phyloP scores from a whole-genome alignment of 1,140 invertebrate species.

The Cotesia chilonis region DNA sequence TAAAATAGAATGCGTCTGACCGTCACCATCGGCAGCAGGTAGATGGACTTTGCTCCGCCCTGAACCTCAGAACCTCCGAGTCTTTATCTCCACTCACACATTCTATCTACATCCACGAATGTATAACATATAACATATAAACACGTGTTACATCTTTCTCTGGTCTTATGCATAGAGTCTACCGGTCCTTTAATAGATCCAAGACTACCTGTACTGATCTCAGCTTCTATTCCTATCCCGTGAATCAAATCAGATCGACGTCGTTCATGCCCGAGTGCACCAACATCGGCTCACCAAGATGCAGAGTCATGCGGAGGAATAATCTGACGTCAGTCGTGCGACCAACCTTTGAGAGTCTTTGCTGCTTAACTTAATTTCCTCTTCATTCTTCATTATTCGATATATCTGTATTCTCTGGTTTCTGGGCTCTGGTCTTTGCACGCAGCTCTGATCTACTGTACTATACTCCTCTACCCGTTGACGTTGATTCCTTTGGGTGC shows the following conservation, averaged over 20 bases:
- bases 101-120: not conserved
- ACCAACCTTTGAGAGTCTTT: conserved; percentile 13
- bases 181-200: not conserved
- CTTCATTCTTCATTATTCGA: not conserved
- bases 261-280: conserved; percentile 19
- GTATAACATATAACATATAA: not conserved
- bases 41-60: conserved; percentile 59
- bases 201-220: conserved; percentile 9
- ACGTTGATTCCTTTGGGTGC: conserved; percentile 23
- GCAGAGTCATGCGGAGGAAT: conserved; percentile 25
- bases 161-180: not conserved
- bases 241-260: conserved; percentile 15
- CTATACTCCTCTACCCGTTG: not conserved
- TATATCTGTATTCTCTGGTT: no score
- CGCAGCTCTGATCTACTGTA: not conserved
- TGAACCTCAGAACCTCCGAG: conserved; percentile 38
- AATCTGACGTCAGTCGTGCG: conserved; percentile 28
- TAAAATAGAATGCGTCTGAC: conserved; percentile 64
- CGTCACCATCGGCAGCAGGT: conserved; percentile 55
- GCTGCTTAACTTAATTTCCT: not conserved
- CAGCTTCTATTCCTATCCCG: not conserved
- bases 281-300: not conserved
- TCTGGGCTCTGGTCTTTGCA: no score
- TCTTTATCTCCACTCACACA: not conserved
- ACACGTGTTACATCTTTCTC: not conserved